Evolutionary conservation across 2,797 vertebrate genomes (phyloP).

Genomic region (Pseudochirops cupreus): DNA sequence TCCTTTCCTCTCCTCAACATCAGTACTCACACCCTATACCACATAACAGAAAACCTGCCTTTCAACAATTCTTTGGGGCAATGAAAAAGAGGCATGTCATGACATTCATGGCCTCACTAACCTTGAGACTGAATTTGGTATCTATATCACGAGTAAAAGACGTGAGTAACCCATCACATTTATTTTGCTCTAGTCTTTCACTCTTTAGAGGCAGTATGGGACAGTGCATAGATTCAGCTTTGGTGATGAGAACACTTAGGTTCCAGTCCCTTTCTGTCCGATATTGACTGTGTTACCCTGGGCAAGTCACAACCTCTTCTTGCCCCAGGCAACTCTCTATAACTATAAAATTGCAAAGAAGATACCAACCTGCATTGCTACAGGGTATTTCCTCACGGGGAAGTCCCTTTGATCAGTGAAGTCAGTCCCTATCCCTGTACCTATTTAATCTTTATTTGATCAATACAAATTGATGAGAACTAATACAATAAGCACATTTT

Average conservation of each 20-base stretch:
- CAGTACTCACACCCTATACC: conserved; percentile 66
- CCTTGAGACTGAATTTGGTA: conserved; percentile 7
- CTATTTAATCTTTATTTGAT: background rate
- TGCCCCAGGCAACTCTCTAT: background rate
- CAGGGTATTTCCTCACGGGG: background rate
- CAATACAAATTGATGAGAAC: conserved; percentile 29
- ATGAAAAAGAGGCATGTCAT: background rate
- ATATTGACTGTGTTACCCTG: background rate
- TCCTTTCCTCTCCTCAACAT: conserved; percentile 17
- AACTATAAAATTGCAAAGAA: background rate
- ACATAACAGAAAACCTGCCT: conserved; percentile 73
- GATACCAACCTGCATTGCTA: background rate
- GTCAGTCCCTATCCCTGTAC: background rate
- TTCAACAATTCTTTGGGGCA: conserved; percentile 46
- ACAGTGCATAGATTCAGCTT: background rate
- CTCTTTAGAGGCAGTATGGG: background rate
- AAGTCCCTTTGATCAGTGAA: background rate
- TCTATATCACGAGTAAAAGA: background rate
- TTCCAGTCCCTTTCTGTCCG: background rate
- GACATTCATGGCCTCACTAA: conserved; percentile 3
- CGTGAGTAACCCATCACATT: background rate
- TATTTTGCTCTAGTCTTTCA: background rate
- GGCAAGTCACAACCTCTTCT: background rate
- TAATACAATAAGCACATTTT: conserved; percentile 8
- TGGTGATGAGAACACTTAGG: background rate